Evolutionary conservation across 2,113 vertebrate species (phyloP).

Genomic region (Corvus moneduloides): DNA sequence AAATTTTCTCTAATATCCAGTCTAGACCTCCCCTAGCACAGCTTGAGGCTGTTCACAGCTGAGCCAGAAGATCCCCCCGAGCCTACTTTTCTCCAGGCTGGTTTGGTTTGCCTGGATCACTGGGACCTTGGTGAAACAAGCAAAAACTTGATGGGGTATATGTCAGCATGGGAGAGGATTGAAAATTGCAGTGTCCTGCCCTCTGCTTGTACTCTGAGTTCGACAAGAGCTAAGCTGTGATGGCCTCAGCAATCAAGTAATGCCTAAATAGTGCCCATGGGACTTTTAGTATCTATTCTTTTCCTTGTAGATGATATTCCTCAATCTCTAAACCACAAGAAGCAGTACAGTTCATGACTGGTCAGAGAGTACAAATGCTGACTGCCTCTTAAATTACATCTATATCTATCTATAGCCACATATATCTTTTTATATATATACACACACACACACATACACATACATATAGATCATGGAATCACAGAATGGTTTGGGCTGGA

Average conservation of each 20-base stretch:
- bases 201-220: background rate
- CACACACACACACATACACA: fast-evolving
- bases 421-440: fast-evolving
- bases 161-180: fast-evolving
- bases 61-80: background rate
- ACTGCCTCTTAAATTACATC: background rate
- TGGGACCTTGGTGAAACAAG: background rate
- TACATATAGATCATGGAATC: background rate
- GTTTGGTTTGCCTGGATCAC: background rate
- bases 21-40: background rate
- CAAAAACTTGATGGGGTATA: fast-evolving
- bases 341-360: background rate
- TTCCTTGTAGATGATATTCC: background rate
- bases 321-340: background rate
- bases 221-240: background rate
- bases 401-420: background rate
- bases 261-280: background rate
- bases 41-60: background rate
- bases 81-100: background rate
- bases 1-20: background rate
- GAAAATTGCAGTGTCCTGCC: fast-evolving
- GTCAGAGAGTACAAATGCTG: background rate
- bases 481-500: background rate
- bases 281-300: background rate
- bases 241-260: background rate